Conservation (phyloP, 2,113 vertebrate genomes). For the Anguilla rostrata region DNA sequence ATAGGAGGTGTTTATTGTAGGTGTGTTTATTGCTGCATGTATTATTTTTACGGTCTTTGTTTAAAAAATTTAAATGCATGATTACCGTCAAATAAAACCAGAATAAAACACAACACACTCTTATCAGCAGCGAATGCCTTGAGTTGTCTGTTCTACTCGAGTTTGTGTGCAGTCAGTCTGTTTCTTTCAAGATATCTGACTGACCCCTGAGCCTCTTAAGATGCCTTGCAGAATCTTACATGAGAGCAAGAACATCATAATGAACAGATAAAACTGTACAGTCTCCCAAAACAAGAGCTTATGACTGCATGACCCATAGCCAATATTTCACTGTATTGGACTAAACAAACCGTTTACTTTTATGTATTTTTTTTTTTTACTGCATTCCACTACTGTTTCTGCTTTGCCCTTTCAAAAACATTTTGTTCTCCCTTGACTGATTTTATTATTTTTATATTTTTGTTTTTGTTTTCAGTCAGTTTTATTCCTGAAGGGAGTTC, state of each 20-base stretch:
- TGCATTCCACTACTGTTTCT: conserved; percentile 20
- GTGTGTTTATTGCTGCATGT: not conserved
- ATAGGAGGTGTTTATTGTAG: too few relatives aligned
- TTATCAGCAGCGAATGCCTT: not conserved
- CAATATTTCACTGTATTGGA: not conserved
- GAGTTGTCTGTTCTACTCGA: not conserved
- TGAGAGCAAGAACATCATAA: not conserved
- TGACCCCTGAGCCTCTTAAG: not conserved
- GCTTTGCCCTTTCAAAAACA: not conserved
- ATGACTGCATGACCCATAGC: not conserved
- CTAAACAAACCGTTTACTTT: not conserved
- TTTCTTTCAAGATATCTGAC: not conserved
- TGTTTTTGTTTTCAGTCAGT: not conserved
- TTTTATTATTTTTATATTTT: conserved; percentile 28
- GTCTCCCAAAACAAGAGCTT: not conserved
- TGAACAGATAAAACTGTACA: not conserved
- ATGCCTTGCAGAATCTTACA: not conserved
- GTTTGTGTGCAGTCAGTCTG: not conserved
- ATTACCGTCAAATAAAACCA: too few relatives aligned
- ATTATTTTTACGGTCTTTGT: not conserved
- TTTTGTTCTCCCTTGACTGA: too few relatives aligned
- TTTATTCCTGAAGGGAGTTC: not conserved
- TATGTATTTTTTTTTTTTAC: not conserved
- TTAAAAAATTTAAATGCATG: not conserved
- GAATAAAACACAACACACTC: not conserved